Evolutionary conservation across 2,113 vertebrate genomes (phyloP).

Genomic region (Rhabdornis inornatus): DNA sequence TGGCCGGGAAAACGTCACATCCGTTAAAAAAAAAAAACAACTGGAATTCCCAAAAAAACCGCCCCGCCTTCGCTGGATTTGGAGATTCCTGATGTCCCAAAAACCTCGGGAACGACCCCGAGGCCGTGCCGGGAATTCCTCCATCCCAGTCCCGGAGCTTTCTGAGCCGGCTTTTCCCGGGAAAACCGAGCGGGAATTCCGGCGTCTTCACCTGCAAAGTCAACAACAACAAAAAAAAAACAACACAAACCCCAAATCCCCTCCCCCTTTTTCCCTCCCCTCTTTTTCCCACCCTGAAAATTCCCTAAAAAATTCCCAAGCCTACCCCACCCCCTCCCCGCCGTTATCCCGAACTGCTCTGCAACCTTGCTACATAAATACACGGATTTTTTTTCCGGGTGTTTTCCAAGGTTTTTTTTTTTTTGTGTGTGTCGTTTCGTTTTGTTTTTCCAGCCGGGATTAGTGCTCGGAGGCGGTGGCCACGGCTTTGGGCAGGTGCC

Average conservation of each 20-base stretch:
- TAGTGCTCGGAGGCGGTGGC: conserved; percentile 62
- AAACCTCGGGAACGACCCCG: neutral
- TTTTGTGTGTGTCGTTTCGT: too few species aligned
- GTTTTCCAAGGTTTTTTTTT: too few species aligned
- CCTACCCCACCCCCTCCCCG: neutral
- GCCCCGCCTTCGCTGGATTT: neutral
- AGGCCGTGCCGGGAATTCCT: neutral
- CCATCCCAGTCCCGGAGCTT: neutral
- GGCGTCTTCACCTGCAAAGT: neutral
- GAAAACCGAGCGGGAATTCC: too few species aligned
- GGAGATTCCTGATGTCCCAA: neutral
- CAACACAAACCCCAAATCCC: too few species aligned
- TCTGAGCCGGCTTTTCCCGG: neutral
- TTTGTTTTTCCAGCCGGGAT: neutral
- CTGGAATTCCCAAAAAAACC: too few species aligned
- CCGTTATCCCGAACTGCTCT: neutral
- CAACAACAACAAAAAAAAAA: neutral
- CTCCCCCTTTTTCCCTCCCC: neutral
- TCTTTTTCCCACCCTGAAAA: too few species aligned
- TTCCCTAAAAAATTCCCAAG: neutral
- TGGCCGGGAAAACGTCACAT: neutral
- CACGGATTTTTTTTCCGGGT: neutral
- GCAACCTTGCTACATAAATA: conserved; percentile 69
- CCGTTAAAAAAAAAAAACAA: neutral
- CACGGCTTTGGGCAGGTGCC: conserved; percentile 24